Conservation (phyloP, 2,888 invertebrate genomes). For the Megamerina dolium region DNA sequence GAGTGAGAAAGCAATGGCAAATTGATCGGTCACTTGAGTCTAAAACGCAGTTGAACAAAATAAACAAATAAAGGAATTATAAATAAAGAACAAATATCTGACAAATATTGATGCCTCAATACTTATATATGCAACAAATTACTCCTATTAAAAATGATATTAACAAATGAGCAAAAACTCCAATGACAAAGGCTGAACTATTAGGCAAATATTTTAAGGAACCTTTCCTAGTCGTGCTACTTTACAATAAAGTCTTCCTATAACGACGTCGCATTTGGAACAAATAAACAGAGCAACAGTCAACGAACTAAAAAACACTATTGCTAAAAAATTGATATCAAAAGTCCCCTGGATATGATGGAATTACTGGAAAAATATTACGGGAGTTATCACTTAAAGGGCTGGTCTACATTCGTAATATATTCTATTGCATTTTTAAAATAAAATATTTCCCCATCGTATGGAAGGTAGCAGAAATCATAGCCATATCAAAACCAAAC, state of each 20-base stretch:
- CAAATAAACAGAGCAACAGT: not conserved
- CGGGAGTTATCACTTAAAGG: not conserved
- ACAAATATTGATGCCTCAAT: not conserved
- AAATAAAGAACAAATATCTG: not conserved
- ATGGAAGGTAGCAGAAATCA: not conserved
- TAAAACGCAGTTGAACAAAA: not conserved
- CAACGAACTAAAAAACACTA: not conserved
- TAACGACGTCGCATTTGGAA: not conserved
- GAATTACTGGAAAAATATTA: not conserved
- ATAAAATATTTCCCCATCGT: not conserved
- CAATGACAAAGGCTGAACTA: not conserved
- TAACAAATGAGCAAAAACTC: not conserved
- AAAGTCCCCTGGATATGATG: not conserved
- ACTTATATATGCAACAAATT: not conserved
- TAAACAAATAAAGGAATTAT: slow-evolving; percentile 1
- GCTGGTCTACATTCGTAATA: not conserved
- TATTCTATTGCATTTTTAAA: not conserved
- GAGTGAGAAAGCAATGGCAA: not conserved
- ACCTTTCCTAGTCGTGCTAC: not conserved
- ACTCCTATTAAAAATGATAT: not conserved
- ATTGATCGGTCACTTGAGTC: not conserved
- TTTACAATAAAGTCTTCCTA: not conserved
- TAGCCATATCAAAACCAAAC: not conserved
- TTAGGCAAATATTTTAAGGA: not conserved
- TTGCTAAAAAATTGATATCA: no score